These are phyloP conservation scores for Hylaeus volcanicus DNA, from an alignment of 1,140 invertebrate species.

Conservation along the genomic window DNA sequence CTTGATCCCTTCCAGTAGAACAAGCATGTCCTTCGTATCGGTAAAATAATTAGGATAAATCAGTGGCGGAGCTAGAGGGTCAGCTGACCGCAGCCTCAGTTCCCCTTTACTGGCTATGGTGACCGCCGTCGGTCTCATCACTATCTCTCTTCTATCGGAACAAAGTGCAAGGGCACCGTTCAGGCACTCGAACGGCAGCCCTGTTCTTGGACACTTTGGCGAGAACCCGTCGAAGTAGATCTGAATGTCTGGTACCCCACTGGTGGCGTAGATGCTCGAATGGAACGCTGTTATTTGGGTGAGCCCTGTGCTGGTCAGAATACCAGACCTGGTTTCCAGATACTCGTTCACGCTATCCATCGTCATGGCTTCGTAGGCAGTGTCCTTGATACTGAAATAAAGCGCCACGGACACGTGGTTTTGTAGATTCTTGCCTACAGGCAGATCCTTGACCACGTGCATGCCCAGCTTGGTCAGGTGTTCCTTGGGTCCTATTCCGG, in stretches of 20 bases:
- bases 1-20: conserved; percentile 80
- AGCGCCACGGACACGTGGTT: conserved; percentile 80
- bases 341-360: conserved; percentile 75
- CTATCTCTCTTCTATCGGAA: conserved; percentile 68
- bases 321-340: conserved; percentile 73
- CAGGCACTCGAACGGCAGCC: conserved; percentile 71
- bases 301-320: conserved; percentile 78
- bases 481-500: conserved; percentile 85
- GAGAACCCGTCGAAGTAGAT: conserved; percentile 79
- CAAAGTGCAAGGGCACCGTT: conserved; percentile 67
- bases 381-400: conserved; percentile 74
- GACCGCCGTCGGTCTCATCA: conserved; percentile 73
- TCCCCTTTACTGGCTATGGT: conserved; percentile 68
- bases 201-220: conserved; percentile 72
- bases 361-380: conserved; percentile 70
- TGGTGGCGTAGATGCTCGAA: conserved; percentile 69
- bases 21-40: conserved; percentile 78
- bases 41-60: conserved; percentile 86
- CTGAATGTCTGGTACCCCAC: conserved; percentile 71
- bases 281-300: conserved; percentile 79
- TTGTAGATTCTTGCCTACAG: conserved; percentile 83
- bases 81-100: conserved; percentile 77
- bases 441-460: conserved; percentile 79
- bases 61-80: conserved; percentile 84
- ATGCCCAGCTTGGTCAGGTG: conserved; percentile 81